Evolutionary conservation across 2,113 vertebrate species (phyloP).

Genomic region (Thalassarche chlororhynchos): DNA sequence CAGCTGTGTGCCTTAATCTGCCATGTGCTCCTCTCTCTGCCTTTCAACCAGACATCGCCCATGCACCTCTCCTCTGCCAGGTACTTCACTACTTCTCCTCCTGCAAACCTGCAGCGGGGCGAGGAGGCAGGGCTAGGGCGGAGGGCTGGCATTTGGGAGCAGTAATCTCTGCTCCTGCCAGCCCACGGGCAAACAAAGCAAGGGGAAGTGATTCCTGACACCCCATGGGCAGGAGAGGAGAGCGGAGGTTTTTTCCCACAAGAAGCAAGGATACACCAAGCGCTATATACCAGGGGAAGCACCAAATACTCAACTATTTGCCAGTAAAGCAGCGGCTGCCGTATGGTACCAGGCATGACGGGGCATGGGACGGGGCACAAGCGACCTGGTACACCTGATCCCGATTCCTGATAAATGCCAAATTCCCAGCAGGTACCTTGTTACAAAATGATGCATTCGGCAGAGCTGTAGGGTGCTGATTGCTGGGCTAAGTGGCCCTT

Average conservation of each 20-base stretch:
- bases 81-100: not conserved
- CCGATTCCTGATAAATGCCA: not conserved
- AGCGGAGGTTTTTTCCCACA: not conserved
- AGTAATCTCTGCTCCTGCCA: not conserved
- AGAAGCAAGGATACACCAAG: not conserved
- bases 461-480: constrained; percentile 66
- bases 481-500: constrained; percentile 73
- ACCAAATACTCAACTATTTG: not conserved
- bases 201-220: not conserved
- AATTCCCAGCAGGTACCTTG: constrained; percentile 32
- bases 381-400: not conserved
- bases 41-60: not conserved
- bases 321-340: not conserved
- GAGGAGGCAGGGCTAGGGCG: not conserved
- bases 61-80: not conserved
- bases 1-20: not conserved
- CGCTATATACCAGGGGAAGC: fast-evolving
- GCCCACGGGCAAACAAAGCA: not conserved
- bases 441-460: constrained; percentile 6
- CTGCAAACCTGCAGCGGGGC: not conserved
- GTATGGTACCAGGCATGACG: fast-evolving
- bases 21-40: not conserved
- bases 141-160: not conserved
- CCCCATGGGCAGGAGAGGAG: not conserved
- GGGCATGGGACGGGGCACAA: not conserved